These are phyloP conservation scores for Drosophila ercepeae DNA, from an alignment of 1,140 invertebrate genomes.

Conservation along the genomic window DNA sequence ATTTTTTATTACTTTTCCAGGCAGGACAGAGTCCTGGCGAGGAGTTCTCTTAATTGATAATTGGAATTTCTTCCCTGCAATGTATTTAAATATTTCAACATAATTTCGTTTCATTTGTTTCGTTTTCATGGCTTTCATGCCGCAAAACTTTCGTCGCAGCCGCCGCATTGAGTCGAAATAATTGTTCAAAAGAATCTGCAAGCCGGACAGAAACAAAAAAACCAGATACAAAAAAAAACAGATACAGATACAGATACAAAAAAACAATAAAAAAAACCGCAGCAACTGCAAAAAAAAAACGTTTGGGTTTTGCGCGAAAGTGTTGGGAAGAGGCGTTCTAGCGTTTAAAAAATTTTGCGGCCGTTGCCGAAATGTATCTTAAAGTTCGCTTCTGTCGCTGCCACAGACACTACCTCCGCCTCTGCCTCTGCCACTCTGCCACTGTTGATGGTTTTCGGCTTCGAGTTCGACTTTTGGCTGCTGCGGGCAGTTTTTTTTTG, in stretches of 20 bases:
- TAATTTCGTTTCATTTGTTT: constrained; percentile 72
- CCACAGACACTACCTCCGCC: neutral
- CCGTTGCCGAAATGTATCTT: constrained; percentile 72
- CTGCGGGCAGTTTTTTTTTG: constrained; percentile 57
- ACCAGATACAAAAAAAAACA: constrained; percentile 27
- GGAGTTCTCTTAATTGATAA: constrained; percentile 78
- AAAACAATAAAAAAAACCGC: constrained; percentile 72
- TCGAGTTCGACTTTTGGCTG: constrained; percentile 45
- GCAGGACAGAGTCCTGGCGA: constrained; percentile 11
- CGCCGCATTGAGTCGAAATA: constrained; percentile 53
- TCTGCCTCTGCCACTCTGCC: constrained; percentile 26
- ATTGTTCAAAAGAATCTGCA: constrained; percentile 76
- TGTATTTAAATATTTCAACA: constrained; percentile 79
- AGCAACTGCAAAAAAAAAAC: constrained; percentile 55
- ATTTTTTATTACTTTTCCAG: constrained; percentile 66
- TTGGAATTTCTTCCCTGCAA: constrained; percentile 72
- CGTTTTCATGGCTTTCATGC: constrained; percentile 53
- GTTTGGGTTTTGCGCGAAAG: constrained; percentile 55
- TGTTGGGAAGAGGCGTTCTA: constrained; percentile 80
- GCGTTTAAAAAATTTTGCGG: constrained; percentile 74
- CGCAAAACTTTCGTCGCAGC: constrained; percentile 48
- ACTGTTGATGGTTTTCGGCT: constrained; percentile 31
- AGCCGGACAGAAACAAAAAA: constrained; percentile 33
- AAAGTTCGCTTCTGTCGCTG: constrained; percentile 54
- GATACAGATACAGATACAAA: constrained; percentile 41